Conservation (phyloP, 2,888 invertebrate genomes). For the Druceiella hillmani region DNA sequence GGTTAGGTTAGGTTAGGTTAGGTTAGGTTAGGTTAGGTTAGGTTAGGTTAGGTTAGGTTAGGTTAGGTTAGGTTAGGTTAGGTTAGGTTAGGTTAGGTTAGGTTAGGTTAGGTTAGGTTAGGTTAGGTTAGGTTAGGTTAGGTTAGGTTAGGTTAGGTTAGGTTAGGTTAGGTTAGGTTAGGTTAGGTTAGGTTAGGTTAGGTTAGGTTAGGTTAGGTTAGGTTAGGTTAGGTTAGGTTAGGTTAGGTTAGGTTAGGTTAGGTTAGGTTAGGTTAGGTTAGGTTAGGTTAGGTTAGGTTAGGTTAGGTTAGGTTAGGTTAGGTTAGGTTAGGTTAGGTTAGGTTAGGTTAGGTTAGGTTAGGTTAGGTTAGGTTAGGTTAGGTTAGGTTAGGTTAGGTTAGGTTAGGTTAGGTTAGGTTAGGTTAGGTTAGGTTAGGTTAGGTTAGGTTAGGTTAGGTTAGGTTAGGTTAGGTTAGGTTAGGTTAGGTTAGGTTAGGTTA, state of each 20-base stretch:
- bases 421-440: conserved; percentile 5
- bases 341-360: conserved; percentile 10
- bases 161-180: conserved; percentile 10
- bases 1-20: conserved; percentile 27
- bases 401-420: conserved; percentile 4
- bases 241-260: conserved; percentile 13
- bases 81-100: conserved; percentile 11
- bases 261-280: conserved; percentile 14
- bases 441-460: conserved; percentile 4
- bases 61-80: conserved; percentile 16
- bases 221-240: conserved; percentile 7
- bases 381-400: conserved; percentile 16
- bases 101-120: conserved; percentile 10
- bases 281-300: conserved; percentile 14
- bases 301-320: conserved; percentile 14
- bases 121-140: conserved; percentile 11
- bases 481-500: conserved; percentile 1
- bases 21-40: conserved; percentile 23
- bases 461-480: conserved; percentile 3
- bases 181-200: conserved; percentile 7
- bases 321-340: conserved; percentile 13
- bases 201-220: conserved; percentile 13
- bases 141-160: conserved; percentile 11
- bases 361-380: conserved; percentile 11
- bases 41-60: conserved; percentile 24